These are phyloP conservation scores for Rhinopithecus roxellana DNA, from an alignment of 2,113 vertebrate genomes.

Conservation along the genomic window DNA sequence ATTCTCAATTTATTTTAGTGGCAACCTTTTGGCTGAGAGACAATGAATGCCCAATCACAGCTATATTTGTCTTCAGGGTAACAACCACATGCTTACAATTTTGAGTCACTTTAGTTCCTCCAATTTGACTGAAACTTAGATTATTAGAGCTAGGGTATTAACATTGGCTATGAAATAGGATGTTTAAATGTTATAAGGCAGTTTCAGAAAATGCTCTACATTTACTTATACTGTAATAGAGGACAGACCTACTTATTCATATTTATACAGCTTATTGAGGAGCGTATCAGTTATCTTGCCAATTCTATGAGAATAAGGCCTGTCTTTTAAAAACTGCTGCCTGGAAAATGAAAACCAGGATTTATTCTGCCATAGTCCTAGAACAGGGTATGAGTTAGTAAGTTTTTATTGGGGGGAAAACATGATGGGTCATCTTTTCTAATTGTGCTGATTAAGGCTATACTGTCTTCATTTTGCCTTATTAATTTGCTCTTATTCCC, in stretches of 20 bases:
- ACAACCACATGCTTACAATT: not conserved
- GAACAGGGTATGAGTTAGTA: not conserved
- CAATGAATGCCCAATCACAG: not conserved
- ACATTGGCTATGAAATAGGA: not conserved
- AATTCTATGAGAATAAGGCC: not conserved
- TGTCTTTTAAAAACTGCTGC: not conserved
- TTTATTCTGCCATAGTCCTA: not conserved
- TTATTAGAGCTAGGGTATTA: not conserved
- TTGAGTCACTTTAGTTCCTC: not conserved
- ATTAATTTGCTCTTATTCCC: not conserved
- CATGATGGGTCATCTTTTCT: not conserved
- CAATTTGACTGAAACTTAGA: not conserved
- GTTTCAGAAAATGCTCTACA: not conserved
- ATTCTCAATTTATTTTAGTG: conserved; percentile 41
- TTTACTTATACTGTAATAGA: not conserved
- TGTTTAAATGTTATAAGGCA: not conserved
- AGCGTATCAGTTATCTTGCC: not conserved
- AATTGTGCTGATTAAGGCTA: not conserved
- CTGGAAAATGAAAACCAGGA: conserved; percentile 3
- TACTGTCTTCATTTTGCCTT: not conserved
- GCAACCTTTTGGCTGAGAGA: not conserved
- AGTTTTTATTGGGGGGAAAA: not conserved
- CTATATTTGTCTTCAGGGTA: not conserved
- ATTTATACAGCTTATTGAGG: not conserved
- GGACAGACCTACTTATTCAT: not conserved